A percentile compares a stretch with the other conserved stretches of the same genome.
phyloP scores from a whole-genome alignment of 1,140 invertebrate species.

The Drosophila tristis region DNA sequence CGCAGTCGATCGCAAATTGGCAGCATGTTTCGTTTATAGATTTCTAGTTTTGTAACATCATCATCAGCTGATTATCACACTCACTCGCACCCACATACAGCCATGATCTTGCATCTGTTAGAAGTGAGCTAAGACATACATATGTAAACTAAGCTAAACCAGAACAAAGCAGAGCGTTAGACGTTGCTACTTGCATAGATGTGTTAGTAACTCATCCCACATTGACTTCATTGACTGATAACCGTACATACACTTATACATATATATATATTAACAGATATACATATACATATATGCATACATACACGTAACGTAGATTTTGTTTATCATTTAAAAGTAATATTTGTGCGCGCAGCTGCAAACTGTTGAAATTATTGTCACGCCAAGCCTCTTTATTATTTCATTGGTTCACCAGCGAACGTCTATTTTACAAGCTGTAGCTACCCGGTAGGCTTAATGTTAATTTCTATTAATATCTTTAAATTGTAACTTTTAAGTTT shows the following conservation, averaged over 20 bases:
- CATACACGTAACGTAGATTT: constrained; percentile 43
- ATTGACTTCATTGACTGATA: constrained; percentile 78
- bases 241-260: constrained; percentile 48
- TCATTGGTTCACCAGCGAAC: constrained; percentile 40
- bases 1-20: background rate
- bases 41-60: constrained; percentile 30
- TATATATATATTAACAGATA: constrained; percentile 27
- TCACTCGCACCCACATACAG: constrained; percentile 9
- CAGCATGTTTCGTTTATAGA: constrained; percentile 25
- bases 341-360: constrained; percentile 41
- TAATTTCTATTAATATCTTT: constrained; percentile 20
- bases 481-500: constrained; percentile 3
- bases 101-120: constrained; percentile 33
- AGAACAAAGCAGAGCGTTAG: constrained; percentile 55
- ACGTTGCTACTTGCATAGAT: constrained; percentile 37
- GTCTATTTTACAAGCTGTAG: constrained; percentile 22
- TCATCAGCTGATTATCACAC: constrained; percentile 23
- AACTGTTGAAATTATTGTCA: constrained; percentile 63
- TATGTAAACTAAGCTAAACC: constrained; percentile 41
- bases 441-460: constrained; percentile 25
- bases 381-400: constrained; percentile 43
- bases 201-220: constrained; percentile 57
- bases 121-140: constrained; percentile 23
- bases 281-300: constrained; percentile 22
- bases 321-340: constrained; percentile 25